These are phyloP conservation scores for Clarias gariepinus DNA, from an alignment of 2,113 vertebrate genomes.

Conservation along the genomic window DNA sequence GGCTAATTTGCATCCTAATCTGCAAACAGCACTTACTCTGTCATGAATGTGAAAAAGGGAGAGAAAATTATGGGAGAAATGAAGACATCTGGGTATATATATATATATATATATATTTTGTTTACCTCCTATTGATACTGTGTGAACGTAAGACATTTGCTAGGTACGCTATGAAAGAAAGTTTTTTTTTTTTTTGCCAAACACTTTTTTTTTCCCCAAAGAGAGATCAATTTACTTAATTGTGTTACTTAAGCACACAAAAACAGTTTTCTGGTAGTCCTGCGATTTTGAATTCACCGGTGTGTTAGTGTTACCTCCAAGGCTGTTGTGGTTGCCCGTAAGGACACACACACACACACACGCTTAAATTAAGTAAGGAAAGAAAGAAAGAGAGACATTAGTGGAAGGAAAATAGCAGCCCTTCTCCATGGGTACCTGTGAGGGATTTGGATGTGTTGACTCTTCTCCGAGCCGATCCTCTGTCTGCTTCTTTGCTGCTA, in stretches of 20 bases:
- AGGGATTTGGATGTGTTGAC: constrained; percentile 71
- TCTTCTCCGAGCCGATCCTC: constrained; percentile 70
- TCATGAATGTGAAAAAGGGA: background rate
- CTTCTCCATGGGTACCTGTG: constrained; percentile 72
- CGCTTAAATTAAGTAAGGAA: background rate
- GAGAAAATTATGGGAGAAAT: background rate
- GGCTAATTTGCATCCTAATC: constrained; percentile 25
- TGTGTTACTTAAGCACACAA: background rate
- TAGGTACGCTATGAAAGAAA: background rate
- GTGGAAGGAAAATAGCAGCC: constrained; percentile 41
- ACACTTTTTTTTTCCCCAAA: background rate
- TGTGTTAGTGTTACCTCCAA: background rate
- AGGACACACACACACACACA: background rate
- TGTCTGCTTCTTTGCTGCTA: constrained; percentile 74
- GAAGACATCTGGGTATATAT: constrained; percentile 4
- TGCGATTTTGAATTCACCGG: background rate
- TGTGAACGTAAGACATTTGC: background rate
- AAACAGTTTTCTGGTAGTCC: background rate
- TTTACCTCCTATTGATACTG: background rate
- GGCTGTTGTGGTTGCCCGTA: background rate
- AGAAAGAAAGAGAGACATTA: constrained; percentile 28
- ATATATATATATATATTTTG: background rate
- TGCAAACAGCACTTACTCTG: constrained; percentile 6
- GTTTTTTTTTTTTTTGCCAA: background rate
- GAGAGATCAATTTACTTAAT: background rate